Conservation (phyloP, 2,113 vertebrate species). For the Gasterosteus aculeatus region DNA sequence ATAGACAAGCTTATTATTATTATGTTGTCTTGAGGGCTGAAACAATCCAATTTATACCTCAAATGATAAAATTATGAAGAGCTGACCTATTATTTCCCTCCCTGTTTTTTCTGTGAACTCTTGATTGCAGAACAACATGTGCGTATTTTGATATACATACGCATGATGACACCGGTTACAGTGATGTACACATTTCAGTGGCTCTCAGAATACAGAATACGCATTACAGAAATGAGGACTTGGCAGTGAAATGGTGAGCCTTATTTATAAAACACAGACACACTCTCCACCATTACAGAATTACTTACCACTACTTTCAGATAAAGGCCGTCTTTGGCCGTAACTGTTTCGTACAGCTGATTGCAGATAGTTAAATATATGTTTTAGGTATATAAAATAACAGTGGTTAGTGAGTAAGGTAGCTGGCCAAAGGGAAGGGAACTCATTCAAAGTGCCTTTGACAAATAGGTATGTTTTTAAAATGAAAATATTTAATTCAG, state of each 20-base stretch:
- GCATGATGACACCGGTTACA: neutral
- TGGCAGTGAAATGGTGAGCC: neutral
- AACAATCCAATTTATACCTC: neutral
- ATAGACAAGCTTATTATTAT: neutral
- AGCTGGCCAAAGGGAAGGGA: neutral
- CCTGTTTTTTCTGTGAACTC: neutral
- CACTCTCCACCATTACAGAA: neutral
- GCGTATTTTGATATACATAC: neutral
- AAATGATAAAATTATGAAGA: neutral
- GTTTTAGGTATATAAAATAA: neutral
- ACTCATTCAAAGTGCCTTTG: neutral
- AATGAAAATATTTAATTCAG: constrained; percentile 5
- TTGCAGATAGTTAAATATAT: neutral
- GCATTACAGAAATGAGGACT: neutral
- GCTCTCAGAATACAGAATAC: neutral
- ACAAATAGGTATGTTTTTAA: constrained; percentile 1
- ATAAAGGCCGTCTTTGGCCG: neutral
- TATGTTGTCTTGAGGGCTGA: neutral
- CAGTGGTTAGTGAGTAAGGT: neutral
- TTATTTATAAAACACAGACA: neutral
- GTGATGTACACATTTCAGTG: neutral
- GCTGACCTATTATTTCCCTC: neutral
- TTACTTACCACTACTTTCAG: neutral
- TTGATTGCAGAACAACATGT: neutral
- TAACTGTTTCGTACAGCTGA: neutral